Percentiles rank a stretch among this genome's conserved stretches.
These are phyloP conservation scores for Chloroclysta siterata DNA, from an alignment of 2,888 invertebrate species.

Conservation along the genomic window DNA sequence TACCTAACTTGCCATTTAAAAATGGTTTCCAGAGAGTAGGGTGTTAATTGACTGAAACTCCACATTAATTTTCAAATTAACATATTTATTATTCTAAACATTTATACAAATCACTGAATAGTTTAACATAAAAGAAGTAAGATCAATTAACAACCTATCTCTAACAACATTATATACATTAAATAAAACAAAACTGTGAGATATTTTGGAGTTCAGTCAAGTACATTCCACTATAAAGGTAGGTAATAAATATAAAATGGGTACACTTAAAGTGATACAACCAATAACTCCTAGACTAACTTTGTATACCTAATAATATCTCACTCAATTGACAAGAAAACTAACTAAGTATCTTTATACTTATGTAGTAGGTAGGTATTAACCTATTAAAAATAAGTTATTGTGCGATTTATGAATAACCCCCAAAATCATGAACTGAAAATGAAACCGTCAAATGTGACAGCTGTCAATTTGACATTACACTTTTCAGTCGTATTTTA, in stretches of 20 bases:
- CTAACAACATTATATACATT: constrained; percentile 65
- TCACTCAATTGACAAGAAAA: constrained; percentile 76
- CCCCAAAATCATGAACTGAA: constrained; percentile 54
- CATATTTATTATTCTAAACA: constrained; percentile 81
- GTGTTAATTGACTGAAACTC: constrained; percentile 86
- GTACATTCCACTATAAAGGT: constrained; percentile 57
- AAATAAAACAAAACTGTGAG: constrained; percentile 63
- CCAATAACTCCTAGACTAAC: constrained; percentile 55
- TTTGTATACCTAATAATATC: constrained; percentile 56
- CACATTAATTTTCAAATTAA: constrained; percentile 76
- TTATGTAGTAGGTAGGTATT: constrained; percentile 48
- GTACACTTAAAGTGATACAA: constrained; percentile 49
- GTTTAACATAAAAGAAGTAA: constrained; percentile 70
- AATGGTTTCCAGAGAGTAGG: constrained; percentile 73
- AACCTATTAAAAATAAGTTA: constrained; percentile 39
- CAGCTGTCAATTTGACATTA: constrained; percentile 71
- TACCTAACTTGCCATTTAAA: constrained; percentile 34
- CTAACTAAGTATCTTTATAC: constrained; percentile 55
- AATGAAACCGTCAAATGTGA: constrained; percentile 69
- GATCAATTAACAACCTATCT: constrained; percentile 83
- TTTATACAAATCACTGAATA: constrained; percentile 75
- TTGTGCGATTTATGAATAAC: constrained; percentile 37
- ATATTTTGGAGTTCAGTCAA: constrained; percentile 81
- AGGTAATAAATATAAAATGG: constrained; percentile 36
- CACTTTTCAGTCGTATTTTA: constrained; percentile 54